phyloP scores from a whole-genome alignment of 2,888 invertebrate genomes.

The Apodemia hepburni region DNA sequence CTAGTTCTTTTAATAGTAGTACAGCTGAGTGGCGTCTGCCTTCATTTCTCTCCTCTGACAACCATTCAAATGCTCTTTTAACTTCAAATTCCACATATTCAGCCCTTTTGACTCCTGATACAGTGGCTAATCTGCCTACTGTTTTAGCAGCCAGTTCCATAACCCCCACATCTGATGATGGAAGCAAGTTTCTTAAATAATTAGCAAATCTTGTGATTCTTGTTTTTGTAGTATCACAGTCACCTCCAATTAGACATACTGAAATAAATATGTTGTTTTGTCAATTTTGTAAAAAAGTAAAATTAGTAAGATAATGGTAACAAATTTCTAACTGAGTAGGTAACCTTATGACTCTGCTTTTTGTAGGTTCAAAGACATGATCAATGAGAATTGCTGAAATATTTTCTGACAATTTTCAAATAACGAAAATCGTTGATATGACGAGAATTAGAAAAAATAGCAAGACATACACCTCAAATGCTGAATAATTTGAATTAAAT shows the following conservation, averaged over 20 bases:
- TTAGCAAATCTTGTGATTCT: constrained; percentile 95
- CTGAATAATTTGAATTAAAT: too few species aligned
- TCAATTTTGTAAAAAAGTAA: not conserved
- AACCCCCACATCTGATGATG: constrained; percentile 94
- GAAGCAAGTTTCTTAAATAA: constrained; percentile 93
- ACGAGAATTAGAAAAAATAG: too few species aligned
- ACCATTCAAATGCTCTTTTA: constrained; percentile 97
- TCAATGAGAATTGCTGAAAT: too few species aligned
- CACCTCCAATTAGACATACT: constrained; percentile 96
- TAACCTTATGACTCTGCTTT: too few species aligned
- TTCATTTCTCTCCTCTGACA: constrained; percentile 94
- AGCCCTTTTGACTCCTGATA: constrained; percentile 95
- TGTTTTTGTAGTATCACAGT: constrained; percentile 94
- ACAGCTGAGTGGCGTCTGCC: constrained; percentile 96
- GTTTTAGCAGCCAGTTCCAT: constrained; percentile 98
- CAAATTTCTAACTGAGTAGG: too few species aligned
- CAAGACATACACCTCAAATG: too few species aligned
- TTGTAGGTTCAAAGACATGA: too few species aligned
- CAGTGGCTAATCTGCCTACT: constrained; percentile 94
- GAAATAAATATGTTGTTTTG: constrained; percentile 43
- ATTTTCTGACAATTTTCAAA: too few species aligned
- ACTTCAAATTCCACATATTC: constrained; percentile 99
- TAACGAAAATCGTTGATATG: too few species aligned
- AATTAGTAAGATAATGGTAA: not conserved
- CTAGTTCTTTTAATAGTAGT: too few species aligned